phyloP scores from a whole-genome alignment of 2,888 invertebrate species.

The Mermis nigrescens region DNA sequence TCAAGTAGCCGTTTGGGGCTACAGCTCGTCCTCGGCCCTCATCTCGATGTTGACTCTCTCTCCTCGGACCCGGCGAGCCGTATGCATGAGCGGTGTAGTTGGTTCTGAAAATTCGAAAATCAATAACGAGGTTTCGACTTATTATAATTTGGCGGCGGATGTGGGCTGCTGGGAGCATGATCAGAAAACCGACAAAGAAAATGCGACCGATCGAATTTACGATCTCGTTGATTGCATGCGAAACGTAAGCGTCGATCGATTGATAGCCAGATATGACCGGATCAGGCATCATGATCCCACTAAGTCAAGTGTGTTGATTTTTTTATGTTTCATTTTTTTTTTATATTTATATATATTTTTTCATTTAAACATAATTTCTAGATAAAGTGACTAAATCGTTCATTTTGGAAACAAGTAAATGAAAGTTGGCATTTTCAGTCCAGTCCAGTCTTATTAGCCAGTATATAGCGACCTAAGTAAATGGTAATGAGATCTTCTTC shows the following conservation, averaged over 20 bases:
- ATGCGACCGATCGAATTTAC: too few relatives aligned
- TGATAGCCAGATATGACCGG: not conserved
- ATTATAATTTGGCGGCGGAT: not conserved
- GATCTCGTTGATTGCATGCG: too few relatives aligned
- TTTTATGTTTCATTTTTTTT: too few relatives aligned
- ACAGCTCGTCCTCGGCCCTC: slow-evolving; percentile 11
- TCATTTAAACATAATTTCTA: too few relatives aligned
- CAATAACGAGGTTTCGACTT: not conserved
- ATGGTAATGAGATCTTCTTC: too few relatives aligned
- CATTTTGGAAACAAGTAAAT: too few relatives aligned
- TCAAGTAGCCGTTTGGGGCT: slow-evolving; percentile 14
- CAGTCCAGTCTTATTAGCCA: too few relatives aligned
- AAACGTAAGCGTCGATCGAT: not conserved
- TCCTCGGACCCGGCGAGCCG: not conserved
- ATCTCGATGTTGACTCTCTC: slow-evolving; percentile 3
- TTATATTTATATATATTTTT: too few relatives aligned
- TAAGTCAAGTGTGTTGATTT: too few relatives aligned
- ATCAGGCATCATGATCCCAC: not conserved
- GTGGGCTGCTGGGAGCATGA: not conserved
- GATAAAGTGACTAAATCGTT: too few relatives aligned
- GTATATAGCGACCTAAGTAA: too few relatives aligned
- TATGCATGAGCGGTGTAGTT: not conserved
- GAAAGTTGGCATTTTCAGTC: too few relatives aligned
- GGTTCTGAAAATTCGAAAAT: not conserved
- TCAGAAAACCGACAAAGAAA: not conserved